Evolutionary conservation across 1,140 invertebrate genomes (phyloP).

Genomic region (Temnothorax nylanderi): DNA sequence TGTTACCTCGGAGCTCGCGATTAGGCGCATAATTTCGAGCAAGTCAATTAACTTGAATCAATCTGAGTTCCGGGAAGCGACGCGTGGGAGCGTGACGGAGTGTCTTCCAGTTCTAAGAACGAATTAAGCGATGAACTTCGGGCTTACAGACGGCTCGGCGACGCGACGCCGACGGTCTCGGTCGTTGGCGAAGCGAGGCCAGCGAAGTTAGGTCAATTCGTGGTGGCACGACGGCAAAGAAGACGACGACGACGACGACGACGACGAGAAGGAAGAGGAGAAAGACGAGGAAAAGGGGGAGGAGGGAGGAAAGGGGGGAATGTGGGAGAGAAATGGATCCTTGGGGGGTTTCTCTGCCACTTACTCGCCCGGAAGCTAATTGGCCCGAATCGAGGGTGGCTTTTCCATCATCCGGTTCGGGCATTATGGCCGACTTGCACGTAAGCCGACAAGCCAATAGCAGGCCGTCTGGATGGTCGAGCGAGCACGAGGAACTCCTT

Average conservation of each 20-base stretch:
- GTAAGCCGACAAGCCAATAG: constrained; percentile 70
- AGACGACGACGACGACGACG: constrained; percentile 33
- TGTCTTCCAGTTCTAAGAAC: constrained; percentile 60
- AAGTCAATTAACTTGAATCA: constrained; percentile 67
- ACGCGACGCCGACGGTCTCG: constrained; percentile 18
- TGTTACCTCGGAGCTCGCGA: constrained; percentile 26
- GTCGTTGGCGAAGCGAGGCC: constrained; percentile 23
- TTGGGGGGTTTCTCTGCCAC: constrained; percentile 68
- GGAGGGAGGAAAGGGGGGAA: neutral
- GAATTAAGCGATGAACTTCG: constrained; percentile 64
- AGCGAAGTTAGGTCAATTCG: constrained; percentile 51
- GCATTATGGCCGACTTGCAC: constrained; percentile 73
- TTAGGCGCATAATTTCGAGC: constrained; percentile 54
- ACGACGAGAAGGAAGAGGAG: constrained; percentile 28
- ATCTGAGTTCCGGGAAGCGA: constrained; percentile 65
- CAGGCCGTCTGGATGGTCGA: constrained; percentile 62
- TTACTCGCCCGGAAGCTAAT: constrained; percentile 75
- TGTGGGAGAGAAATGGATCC: constrained; percentile 66
- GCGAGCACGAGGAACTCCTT: constrained; percentile 58
- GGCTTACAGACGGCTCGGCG: constrained; percentile 50
- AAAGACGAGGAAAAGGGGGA: neutral
- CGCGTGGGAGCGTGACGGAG: constrained; percentile 61
- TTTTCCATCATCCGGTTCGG: constrained; percentile 75
- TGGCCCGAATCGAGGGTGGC: constrained; percentile 75
- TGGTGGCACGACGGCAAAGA: constrained; percentile 11